Percentiles rank a stretch among this genome's conserved stretches.
Conservation (phyloP, 2,797 vertebrate species). For the Aulostomus chinensis region DNA sequence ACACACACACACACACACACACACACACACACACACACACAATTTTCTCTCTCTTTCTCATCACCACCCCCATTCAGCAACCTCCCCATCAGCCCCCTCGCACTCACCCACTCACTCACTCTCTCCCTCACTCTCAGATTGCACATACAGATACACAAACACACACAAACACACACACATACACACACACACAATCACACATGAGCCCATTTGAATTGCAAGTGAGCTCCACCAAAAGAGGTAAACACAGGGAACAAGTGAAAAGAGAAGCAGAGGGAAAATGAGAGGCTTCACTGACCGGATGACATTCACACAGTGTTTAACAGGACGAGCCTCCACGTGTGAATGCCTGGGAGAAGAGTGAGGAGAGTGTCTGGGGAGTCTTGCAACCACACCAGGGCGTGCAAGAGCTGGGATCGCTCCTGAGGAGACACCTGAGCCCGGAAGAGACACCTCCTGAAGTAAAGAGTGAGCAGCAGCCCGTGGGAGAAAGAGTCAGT, state of each 20-base stretch:
- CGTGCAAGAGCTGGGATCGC: constrained; percentile 39
- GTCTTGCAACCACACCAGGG: constrained; percentile 15
- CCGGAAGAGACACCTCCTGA: constrained; percentile 50
- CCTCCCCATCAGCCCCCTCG: constrained; percentile 62
- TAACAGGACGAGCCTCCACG: constrained; percentile 48
- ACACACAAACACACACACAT: constrained; percentile 31
- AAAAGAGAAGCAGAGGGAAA: constrained; percentile 1
- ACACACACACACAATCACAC: constrained; percentile 48
- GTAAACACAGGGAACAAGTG: constrained; percentile 46
- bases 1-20: constrained; percentile 21
- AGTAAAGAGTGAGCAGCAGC: constrained; percentile 42
- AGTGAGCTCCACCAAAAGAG: constrained; percentile 56
- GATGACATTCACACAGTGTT: constrained; percentile 63
- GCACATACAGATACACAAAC: constrained; percentile 53
- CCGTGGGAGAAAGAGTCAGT: constrained; percentile 59
- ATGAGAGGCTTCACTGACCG: constrained; percentile 29
- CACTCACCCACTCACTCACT: constrained; percentile 45
- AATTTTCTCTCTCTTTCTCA: constrained; percentile 27
- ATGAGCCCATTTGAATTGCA: constrained; percentile 67
- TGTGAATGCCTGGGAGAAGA: constrained; percentile 51
- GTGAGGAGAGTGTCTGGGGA: constrained; percentile 20
- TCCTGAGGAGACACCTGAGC: constrained; percentile 59
- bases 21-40: constrained; percentile 13
- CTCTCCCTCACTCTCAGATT: constrained; percentile 61
- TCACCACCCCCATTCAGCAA: constrained; percentile 57